Percentiles rank a stretch among this genome's conserved stretches.
phyloP scores from a whole-genome alignment of 2,797 vertebrate species.

The Cetoscarus ocellatus region DNA sequence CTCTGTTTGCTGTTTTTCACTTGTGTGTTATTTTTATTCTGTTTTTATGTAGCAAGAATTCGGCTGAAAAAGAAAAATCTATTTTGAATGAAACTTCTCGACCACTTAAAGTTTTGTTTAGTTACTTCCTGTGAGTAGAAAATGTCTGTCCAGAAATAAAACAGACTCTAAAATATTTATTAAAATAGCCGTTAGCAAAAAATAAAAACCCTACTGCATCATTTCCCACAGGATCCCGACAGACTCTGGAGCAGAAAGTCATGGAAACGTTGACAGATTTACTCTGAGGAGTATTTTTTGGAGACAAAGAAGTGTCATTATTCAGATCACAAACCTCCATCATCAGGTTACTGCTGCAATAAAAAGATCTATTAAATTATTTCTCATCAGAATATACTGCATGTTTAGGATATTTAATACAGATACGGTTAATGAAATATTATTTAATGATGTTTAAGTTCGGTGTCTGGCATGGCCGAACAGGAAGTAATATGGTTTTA shows the following conservation, averaged over 20 bases:
- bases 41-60: background rate
- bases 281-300: background rate
- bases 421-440: constrained; percentile 66
- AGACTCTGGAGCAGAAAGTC: background rate
- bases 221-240: background rate
- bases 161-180: background rate
- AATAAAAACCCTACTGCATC: background rate
- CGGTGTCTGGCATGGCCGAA: constrained; percentile 52
- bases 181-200: background rate
- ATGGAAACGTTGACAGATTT: too few relatives aligned
- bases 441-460: constrained; percentile 68
- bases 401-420: constrained; percentile 81
- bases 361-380: constrained; percentile 81
- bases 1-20: background rate
- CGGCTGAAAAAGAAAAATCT: background rate
- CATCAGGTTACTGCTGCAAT: constrained; percentile 29
- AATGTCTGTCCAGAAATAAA: background rate
- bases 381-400: constrained; percentile 78
- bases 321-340: background rate
- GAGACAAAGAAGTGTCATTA: constrained; percentile 12
- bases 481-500: constrained; percentile 38
- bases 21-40: background rate
- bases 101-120: background rate
- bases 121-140: background rate
- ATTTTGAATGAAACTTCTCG: background rate